Evolutionary conservation across 2,113 vertebrate species (phyloP).

Genomic region (Nothoprocta perdicaria): DNA sequence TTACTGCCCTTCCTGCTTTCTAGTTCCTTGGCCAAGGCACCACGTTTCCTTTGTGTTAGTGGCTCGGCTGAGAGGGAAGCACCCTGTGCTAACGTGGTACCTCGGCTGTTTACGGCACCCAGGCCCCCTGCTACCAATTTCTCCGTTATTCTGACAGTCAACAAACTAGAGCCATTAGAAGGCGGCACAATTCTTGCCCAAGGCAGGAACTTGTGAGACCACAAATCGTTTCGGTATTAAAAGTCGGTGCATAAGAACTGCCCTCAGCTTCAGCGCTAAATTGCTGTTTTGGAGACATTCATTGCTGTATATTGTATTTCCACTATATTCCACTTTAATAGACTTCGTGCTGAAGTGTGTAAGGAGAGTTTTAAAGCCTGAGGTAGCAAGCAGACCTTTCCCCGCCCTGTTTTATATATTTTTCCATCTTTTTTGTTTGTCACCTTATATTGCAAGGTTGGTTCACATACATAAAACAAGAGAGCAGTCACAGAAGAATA

Average conservation of each 20-base stretch:
- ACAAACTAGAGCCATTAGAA: conserved; percentile 89
- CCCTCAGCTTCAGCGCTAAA: conserved; percentile 84
- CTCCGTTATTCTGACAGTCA: conserved; percentile 94
- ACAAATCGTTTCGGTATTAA: conserved; percentile 88
- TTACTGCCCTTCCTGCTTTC: neutral
- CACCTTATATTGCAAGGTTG: conserved; percentile 72
- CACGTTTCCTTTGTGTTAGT: neutral
- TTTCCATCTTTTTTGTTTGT: conserved; percentile 80
- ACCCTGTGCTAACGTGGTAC: conserved; percentile 64
- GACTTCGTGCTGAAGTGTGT: conserved; percentile 80
- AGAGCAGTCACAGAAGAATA: conserved; percentile 58
- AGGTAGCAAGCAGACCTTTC: conserved; percentile 65
- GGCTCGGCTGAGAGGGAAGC: neutral
- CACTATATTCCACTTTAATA: conserved; percentile 83
- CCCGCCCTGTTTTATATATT: conserved; percentile 68
- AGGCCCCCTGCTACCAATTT: conserved; percentile 85
- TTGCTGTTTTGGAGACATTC: conserved; percentile 82
- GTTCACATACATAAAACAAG: conserved; percentile 72
- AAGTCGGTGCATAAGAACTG: conserved; percentile 87
- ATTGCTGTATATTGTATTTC: conserved; percentile 80
- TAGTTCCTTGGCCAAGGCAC: conserved; percentile 24
- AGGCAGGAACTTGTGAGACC: conserved; percentile 84
- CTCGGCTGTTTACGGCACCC: conserved; percentile 85
- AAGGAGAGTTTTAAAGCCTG: conserved; percentile 79
- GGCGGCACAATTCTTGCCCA: conserved; percentile 80